Conservation (phyloP, 2,888 invertebrate species). For the Polyommatus iphigenia region DNA sequence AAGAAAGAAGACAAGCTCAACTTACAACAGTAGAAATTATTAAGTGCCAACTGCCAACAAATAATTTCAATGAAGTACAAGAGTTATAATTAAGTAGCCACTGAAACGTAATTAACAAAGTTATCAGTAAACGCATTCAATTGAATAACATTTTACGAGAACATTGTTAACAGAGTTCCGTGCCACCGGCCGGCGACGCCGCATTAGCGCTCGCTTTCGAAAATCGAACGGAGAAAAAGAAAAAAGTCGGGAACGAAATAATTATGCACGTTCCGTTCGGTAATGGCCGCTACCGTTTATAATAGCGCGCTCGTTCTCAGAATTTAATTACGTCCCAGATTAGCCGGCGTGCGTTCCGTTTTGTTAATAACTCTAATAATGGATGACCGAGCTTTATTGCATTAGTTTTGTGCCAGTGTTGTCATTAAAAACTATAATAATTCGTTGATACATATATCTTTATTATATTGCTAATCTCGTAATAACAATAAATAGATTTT, state of each 20-base stretch:
- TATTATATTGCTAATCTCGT: background rate
- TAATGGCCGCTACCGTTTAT: slow-evolving; percentile 80
- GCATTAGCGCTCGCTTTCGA: slow-evolving; percentile 73
- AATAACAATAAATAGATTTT: slow-evolving; percentile 48
- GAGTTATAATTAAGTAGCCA: background rate
- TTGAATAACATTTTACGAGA: slow-evolving; percentile 76
- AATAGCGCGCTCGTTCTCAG: slow-evolving; percentile 78
- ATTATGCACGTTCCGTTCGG: slow-evolving; percentile 79
- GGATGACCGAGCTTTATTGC: slow-evolving; percentile 64
- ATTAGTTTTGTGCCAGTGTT: slow-evolving; percentile 41
- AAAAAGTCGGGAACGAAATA: slow-evolving; percentile 78
- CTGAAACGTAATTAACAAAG: slow-evolving; percentile 57
- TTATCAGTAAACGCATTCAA: slow-evolving; percentile 66
- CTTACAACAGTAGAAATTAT: too few species aligned
- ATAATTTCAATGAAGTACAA: background rate
- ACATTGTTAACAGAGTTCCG: slow-evolving; percentile 75
- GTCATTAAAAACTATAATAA: slow-evolving; percentile 14
- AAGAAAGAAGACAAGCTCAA: too few species aligned
- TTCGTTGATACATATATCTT: background rate
- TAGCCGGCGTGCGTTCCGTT: slow-evolving; percentile 72
- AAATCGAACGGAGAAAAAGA: slow-evolving; percentile 69
- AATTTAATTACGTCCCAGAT: slow-evolving; percentile 78
- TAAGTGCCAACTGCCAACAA: background rate
- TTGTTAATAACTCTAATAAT: slow-evolving; percentile 77
- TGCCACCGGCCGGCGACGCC: slow-evolving; percentile 68